Evolutionary conservation across 2,888 invertebrate species (phyloP).

Genomic region (Lissocephala sabroskyi): DNA sequence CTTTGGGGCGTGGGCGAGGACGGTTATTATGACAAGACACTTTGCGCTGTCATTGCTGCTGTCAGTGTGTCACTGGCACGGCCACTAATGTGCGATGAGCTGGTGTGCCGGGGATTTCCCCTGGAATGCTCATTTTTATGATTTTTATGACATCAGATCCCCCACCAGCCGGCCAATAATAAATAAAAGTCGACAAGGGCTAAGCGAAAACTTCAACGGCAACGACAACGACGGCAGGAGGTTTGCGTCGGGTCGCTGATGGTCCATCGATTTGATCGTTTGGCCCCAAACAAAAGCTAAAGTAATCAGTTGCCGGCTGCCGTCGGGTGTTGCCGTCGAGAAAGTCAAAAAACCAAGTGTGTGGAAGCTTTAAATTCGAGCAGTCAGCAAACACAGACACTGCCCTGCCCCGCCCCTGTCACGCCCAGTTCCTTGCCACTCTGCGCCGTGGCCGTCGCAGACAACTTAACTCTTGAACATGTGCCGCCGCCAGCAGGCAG

Average conservation of each 20-base stretch:
- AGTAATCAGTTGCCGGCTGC: slow-evolving; percentile 50
- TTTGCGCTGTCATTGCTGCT: slow-evolving; percentile 54
- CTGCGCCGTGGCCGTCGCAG: slow-evolving; percentile 20
- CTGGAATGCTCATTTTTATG: slow-evolving; percentile 46
- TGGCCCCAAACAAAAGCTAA: slow-evolving; percentile 48
- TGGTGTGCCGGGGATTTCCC: slow-evolving; percentile 30
- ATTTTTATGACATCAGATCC: slow-evolving; percentile 54
- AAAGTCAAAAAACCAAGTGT: slow-evolving; percentile 52
- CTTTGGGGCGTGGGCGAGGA: neutral
- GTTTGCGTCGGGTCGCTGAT: too few relatives aligned
- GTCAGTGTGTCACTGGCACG: slow-evolving; percentile 38
- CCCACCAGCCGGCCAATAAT: slow-evolving; percentile 51
- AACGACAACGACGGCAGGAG: slow-evolving; percentile 13
- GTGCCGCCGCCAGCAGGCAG: slow-evolving; percentile 64
- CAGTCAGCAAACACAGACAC: slow-evolving; percentile 39
- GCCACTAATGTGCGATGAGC: slow-evolving; percentile 14
- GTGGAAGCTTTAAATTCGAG: slow-evolving; percentile 57
- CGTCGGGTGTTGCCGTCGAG: too few relatives aligned
- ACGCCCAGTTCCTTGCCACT: neutral
- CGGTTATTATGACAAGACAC: slow-evolving; percentile 45
- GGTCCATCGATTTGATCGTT: slow-evolving; percentile 31
- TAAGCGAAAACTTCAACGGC: slow-evolving; percentile 16
- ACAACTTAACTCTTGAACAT: slow-evolving; percentile 62
- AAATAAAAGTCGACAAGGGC: slow-evolving; percentile 26
- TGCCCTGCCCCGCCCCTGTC: neutral